These are phyloP conservation scores for Dynastes tityus DNA, from an alignment of 2,888 invertebrate species.

Conservation along the genomic window DNA sequence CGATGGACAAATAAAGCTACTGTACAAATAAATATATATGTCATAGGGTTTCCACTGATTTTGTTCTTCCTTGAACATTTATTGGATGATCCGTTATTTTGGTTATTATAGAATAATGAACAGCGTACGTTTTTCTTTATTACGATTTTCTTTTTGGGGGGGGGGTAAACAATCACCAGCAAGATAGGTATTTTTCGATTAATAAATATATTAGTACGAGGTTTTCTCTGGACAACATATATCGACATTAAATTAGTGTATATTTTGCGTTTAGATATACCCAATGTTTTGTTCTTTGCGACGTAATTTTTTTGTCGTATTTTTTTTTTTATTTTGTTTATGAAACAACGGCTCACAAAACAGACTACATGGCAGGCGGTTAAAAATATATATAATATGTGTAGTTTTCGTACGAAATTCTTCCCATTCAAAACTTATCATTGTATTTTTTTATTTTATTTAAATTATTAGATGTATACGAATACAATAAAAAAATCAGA, in stretches of 20 bases:
- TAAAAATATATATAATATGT: conserved; percentile 61
- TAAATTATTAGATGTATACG: conserved; percentile 45
- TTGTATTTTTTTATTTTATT: conserved; percentile 18
- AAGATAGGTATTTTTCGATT: conserved; percentile 40
- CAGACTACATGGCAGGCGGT: conserved; percentile 66
- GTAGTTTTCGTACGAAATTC: conserved; percentile 45
- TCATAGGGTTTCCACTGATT: conserved; percentile 53
- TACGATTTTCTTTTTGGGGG: conserved; percentile 43
- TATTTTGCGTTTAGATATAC: conserved; percentile 58
- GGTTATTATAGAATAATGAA: conserved; percentile 55
- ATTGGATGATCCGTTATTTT: conserved; percentile 33
- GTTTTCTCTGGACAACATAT: conserved; percentile 66
- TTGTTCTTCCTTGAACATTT: conserved; percentile 33
- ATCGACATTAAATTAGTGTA: conserved; percentile 68
- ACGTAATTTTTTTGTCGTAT: conserved; percentile 29
- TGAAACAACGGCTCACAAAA: conserved; percentile 65
- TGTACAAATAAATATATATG: conserved; percentile 64
- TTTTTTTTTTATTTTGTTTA: conserved; percentile 33
- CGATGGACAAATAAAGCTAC: conserved; percentile 64
- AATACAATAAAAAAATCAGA: conserved; percentile 50
- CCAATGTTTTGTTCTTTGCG: conserved; percentile 29
- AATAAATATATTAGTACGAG: conserved; percentile 55
- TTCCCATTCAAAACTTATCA: not conserved
- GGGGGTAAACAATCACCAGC: conserved; percentile 66
- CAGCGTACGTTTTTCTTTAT: conserved; percentile 57